phyloP scores from a whole-genome alignment of 2,888 invertebrate genomes.

The Hypomecis punctinalis region DNA sequence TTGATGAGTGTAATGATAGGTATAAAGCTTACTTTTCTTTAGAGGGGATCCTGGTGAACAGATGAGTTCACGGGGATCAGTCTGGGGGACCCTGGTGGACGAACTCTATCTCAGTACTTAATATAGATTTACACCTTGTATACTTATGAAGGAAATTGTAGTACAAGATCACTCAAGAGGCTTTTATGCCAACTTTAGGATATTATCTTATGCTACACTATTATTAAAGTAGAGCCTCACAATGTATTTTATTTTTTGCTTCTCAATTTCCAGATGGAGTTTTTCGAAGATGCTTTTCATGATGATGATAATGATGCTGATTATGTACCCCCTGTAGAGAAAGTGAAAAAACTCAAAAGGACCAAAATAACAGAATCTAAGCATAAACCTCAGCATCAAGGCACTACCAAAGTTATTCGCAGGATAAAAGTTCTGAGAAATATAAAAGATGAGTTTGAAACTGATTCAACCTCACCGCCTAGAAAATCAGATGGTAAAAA shows the following conservation, averaged over 20 bases:
- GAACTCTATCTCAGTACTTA: too few species aligned
- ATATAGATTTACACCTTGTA: too few species aligned
- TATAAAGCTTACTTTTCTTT: too few species aligned
- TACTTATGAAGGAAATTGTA: too few species aligned
- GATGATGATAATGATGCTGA: slow-evolving; percentile 76
- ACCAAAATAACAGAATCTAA: slow-evolving; percentile 54
- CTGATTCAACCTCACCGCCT: slow-evolving; percentile 17
- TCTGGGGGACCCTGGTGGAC: too few species aligned
- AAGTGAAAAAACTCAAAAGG: slow-evolving; percentile 65
- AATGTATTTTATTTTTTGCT: slow-evolving; percentile 10
- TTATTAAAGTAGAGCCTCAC: too few species aligned
- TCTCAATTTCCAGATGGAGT: slow-evolving; percentile 62
- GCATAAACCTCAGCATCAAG: slow-evolving; percentile 74
- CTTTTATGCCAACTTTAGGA: too few species aligned
- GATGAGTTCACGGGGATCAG: too few species aligned
- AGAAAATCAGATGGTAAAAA: slow-evolving; percentile 56
- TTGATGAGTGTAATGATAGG: too few species aligned
- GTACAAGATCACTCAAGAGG: too few species aligned
- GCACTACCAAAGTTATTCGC: slow-evolving; percentile 65
- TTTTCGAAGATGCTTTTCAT: slow-evolving; percentile 72
- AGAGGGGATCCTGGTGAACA: too few species aligned
- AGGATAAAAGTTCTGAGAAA: slow-evolving; percentile 72
- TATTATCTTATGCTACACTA: too few species aligned
- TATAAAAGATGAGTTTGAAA: slow-evolving; percentile 59
- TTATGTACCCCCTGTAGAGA: slow-evolving; percentile 71